Evolutionary conservation across 2,113 vertebrate species (phyloP).

Genomic region (Cyprinodon brontotheroides): DNA sequence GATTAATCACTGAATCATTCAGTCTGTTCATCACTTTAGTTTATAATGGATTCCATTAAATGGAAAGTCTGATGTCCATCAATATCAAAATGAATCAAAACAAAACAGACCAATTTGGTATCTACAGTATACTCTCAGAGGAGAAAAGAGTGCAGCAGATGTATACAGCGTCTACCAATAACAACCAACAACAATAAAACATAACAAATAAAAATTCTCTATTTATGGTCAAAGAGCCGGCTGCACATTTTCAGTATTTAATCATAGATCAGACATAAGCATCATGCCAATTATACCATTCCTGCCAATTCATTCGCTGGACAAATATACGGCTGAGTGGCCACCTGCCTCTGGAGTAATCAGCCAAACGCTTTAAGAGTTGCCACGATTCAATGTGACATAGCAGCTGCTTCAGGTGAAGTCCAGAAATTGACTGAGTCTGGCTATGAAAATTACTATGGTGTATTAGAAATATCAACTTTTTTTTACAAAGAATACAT

Average conservation of each 20-base stretch:
- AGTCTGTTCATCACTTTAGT: background rate
- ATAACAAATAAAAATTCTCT: background rate
- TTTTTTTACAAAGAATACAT: background rate
- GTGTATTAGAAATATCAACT: constrained; percentile 9
- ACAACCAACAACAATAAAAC: background rate
- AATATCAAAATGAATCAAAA: background rate
- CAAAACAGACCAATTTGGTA: background rate
- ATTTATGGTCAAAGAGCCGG: constrained; percentile 6
- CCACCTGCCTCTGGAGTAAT: constrained; percentile 27
- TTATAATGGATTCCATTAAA: background rate
- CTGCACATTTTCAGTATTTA: constrained; percentile 7
- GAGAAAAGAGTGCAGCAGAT: background rate
- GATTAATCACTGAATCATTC: background rate
- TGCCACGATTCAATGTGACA: constrained; percentile 8
- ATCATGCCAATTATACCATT: constrained; percentile 16
- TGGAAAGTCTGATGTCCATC: background rate
- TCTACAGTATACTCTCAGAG: background rate
- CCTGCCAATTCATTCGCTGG: constrained; percentile 32
- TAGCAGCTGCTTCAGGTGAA: constrained; percentile 10
- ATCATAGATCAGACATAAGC: constrained; percentile 11
- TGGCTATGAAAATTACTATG: background rate
- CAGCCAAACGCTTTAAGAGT: constrained; percentile 26
- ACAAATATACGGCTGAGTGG: constrained; percentile 17
- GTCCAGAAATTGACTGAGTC: background rate
- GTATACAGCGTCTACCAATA: background rate